Conservation (phyloP, 2,888 invertebrate genomes). For the Pollenia labialis region DNA sequence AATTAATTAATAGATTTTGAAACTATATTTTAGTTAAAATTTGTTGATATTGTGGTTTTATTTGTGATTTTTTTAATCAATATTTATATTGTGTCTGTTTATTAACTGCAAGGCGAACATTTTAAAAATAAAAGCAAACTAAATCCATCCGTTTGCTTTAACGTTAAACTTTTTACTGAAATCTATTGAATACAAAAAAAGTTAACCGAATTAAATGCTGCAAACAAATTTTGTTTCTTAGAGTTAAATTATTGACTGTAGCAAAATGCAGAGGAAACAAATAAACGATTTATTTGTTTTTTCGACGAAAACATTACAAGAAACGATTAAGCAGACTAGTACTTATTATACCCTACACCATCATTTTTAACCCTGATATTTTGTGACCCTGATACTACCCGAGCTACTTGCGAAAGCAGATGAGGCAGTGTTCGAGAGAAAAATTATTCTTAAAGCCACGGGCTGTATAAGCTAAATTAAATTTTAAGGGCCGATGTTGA, state of each 20-base stretch:
- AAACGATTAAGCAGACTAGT: too few relatives aligned
- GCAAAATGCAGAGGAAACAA: not conserved
- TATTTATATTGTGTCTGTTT: not conserved
- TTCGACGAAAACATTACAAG: too few relatives aligned
- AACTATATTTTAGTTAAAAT: not conserved
- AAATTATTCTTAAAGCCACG: too few relatives aligned
- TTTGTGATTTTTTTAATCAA: not conserved
- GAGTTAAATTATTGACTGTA: not conserved
- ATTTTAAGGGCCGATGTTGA: too few relatives aligned
- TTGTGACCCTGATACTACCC: too few relatives aligned
- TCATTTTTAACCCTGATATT: too few relatives aligned
- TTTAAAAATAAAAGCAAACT: not conserved
- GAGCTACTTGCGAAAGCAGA: too few relatives aligned
- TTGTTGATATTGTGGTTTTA: not conserved
- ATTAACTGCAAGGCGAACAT: not conserved
- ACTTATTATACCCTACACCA: too few relatives aligned
- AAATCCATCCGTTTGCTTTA: constrained; percentile 38
- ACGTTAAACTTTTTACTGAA: constrained; percentile 58
- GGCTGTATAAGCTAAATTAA: too few relatives aligned
- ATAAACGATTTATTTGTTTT: too few relatives aligned
- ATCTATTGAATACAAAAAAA: constrained; percentile 35
- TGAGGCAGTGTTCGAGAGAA: too few relatives aligned
- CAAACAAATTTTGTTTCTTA: constrained; percentile 17
- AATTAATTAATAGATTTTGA: not conserved
- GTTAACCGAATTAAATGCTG: constrained; percentile 10